Percentiles rank a stretch among this genome's conserved stretches.
phyloP scores from a whole-genome alignment of 2,113 vertebrate species.

The Macaca nemestrina region DNA sequence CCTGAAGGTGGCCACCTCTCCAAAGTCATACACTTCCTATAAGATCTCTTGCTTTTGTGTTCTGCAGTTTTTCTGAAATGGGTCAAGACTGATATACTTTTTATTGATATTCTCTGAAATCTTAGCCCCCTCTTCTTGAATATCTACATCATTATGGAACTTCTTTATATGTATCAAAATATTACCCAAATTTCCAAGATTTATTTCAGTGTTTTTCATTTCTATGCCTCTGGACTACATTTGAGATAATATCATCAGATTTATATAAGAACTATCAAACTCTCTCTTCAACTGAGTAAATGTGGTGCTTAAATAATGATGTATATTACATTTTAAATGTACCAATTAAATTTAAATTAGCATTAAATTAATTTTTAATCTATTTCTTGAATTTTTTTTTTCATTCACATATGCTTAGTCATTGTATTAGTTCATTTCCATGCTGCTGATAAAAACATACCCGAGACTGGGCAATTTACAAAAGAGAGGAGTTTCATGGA shows the following conservation, averaged over 20 bases:
- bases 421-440: too few species aligned
- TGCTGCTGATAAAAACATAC: too few species aligned
- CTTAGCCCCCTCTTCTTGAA: neutral
- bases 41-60: neutral
- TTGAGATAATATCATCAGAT: neutral
- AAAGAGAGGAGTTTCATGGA: too few species aligned
- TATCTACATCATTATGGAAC: neutral
- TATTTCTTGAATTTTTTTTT: neutral
- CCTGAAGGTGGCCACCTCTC: neutral
- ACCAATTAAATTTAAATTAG: neutral
- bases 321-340: neutral
- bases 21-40: neutral
- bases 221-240: neutral
- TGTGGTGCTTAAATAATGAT: neutral
- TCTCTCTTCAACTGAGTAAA: neutral
- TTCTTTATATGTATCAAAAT: neutral
- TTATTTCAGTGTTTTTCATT: neutral
- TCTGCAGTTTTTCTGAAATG: neutral
- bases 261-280: neutral
- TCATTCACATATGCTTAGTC: neutral
- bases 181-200: neutral
- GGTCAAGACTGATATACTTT: neutral
- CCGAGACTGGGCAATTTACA: too few species aligned
- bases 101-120: neutral
- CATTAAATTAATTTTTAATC: neutral